A percentile compares a stretch with the other conserved stretches of the same genome.
Conservation (phyloP, 2,888 invertebrate genomes). For the Itoplectis maculator region DNA sequence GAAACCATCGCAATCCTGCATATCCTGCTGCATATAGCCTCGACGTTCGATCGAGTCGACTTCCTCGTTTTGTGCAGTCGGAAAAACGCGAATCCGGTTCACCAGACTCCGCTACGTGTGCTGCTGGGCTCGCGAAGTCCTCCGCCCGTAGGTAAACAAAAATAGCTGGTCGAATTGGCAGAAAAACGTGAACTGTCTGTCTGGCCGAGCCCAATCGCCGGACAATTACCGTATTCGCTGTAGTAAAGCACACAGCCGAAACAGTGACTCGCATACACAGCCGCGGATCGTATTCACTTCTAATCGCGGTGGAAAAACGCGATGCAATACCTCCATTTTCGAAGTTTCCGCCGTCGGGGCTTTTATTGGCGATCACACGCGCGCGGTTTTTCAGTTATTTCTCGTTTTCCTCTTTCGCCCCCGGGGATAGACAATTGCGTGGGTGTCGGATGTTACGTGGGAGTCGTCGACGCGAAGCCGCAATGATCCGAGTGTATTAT, state of each 20-base stretch:
- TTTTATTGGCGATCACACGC: constrained; percentile 27
- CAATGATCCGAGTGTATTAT: constrained; percentile 35
- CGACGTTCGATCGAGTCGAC: constrained; percentile 21
- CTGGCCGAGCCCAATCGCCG: constrained; percentile 67
- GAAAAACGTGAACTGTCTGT: constrained; percentile 33
- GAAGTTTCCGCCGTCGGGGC: constrained; percentile 4
- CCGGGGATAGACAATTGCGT: constrained; percentile 5
- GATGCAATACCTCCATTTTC: constrained; percentile 22
- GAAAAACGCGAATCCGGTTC: constrained; percentile 19
- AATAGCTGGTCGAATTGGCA: constrained; percentile 34
- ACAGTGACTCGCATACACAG: neutral
- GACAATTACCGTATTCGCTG: constrained; percentile 65
- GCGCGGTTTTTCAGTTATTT: constrained; percentile 37
- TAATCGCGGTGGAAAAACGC: constrained; percentile 22
- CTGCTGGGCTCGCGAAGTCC: neutral
- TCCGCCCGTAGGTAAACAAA: constrained; percentile 25
- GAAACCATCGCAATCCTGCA: constrained; percentile 6
- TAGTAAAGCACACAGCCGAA: neutral
- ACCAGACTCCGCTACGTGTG: neutral
- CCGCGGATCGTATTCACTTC: constrained; percentile 21
- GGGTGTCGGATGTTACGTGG: constrained; percentile 44
- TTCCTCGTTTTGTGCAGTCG: constrained; percentile 26
- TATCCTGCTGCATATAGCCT: neutral
- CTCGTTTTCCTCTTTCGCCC: constrained; percentile 34
- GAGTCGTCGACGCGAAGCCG: constrained; percentile 36